phyloP scores from a whole-genome alignment of 2,888 invertebrate genomes.

The Drosophila setosimentum region DNA sequence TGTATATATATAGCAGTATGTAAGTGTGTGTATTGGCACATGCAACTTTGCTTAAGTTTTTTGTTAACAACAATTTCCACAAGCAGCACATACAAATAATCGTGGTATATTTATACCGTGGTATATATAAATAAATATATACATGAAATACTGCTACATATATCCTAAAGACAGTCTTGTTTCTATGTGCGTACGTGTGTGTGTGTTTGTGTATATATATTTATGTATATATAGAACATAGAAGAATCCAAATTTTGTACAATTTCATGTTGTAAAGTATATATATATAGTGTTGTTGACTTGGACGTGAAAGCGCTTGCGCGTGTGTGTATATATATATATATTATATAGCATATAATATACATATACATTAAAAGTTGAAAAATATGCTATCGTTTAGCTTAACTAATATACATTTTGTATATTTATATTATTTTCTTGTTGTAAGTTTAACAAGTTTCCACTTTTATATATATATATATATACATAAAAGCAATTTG shows the following conservation, averaged over 20 bases:
- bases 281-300: slow-evolving; percentile 10
- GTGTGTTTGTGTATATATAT: slow-evolving; percentile 15
- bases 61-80: slow-evolving; percentile 67
- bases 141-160: slow-evolving; percentile 74
- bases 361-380: slow-evolving; percentile 33
- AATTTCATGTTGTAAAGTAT: slow-evolving; percentile 11
- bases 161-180: slow-evolving; percentile 79
- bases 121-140: too few species aligned
- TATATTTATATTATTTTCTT: slow-evolving; percentile 26
- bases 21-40: slow-evolving; percentile 28
- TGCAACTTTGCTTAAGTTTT: slow-evolving; percentile 54
- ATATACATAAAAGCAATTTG: slow-evolving; percentile 59
- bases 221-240: slow-evolving; percentile 6
- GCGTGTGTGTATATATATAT: slow-evolving; percentile 22
- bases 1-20: slow-evolving; percentile 23
- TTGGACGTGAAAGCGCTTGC: slow-evolving; percentile 34
- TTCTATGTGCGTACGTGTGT: slow-evolving; percentile 71
- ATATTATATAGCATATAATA: slow-evolving; percentile 31
- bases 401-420: slow-evolving; percentile 65
- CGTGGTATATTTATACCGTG: too few species aligned
- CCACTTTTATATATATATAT: slow-evolving; percentile 28
- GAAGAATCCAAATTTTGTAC: slow-evolving; percentile 20
- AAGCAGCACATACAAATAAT: slow-evolving; percentile 64
- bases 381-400: slow-evolving; percentile 51
- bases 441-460: slow-evolving; percentile 1